Evolutionary conservation across 2,888 invertebrate species (phyloP), one percentile per base, ranked within the genome.

Genomic region (Seladonia tumulorum): DNA sequence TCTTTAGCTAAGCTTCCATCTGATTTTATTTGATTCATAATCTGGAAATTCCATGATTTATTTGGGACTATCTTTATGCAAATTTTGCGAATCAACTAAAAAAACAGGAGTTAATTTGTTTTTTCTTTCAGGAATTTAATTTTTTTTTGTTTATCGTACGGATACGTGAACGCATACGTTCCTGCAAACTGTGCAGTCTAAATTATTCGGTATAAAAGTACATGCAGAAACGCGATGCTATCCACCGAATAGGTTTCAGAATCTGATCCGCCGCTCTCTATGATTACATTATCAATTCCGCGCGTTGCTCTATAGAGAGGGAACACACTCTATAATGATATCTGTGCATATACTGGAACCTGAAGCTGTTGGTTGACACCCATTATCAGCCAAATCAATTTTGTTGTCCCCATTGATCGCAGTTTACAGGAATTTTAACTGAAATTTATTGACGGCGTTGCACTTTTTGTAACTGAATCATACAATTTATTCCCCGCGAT

Each of bases 251-350:
- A 63, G 63, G 63, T 63, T 63, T 63, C 63, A 63, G 29, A 63
- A 29, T 47, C 35, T 45, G 45, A 42, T 35, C 22, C 42, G 66
- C 25, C 35, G 39, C 53, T 18, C 29, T 49, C 49, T 49, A 35
- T 47, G 63, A 76, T 63, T 63, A 63, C 63, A 18, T 76, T 49
- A 76, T 53, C 66, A 76, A 29, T 53, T 68, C 42, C 29, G 10
- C 16, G 16, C n/a, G 57, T 29, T 22, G 47, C 25, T 60, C 16
- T 25, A n/a, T 25, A 45, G 72, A 16, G 47, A 47, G 72, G 72
- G 18, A 47, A 25, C 72, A 25, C 72, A 47, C 72, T 45, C 47
- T 63, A 63, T 63, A 63, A 63, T 63, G 29, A 63, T 63, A 63
- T 63, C 63, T 63, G 29, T 29, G 29, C 29, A 29, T 29, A 29